These are phyloP conservation scores for Caenorhabditis briggsae DNA, from an alignment of 1,140 invertebrate species.

Conservation along the genomic window DNA sequence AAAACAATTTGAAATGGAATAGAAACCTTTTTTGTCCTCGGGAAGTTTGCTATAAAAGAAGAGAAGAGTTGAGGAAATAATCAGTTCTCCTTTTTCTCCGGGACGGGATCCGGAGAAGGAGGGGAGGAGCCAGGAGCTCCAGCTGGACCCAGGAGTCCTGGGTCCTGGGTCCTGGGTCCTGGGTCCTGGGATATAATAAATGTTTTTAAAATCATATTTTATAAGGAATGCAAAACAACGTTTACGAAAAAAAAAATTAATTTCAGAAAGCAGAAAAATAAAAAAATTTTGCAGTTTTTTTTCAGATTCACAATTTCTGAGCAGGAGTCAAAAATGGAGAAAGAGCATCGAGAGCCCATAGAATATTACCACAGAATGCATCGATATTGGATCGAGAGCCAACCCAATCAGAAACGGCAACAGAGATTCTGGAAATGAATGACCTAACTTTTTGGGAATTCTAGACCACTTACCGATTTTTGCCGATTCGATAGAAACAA, in stretches of 20 bases:
- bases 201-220: no score
- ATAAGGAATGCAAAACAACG: no score
- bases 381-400: slow-evolving; percentile 29
- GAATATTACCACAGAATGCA: slow-evolving; percentile 10
- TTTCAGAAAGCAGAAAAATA: no score
- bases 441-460: background rate
- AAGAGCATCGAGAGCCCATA: slow-evolving; percentile 26
- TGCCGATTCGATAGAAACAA: slow-evolving; percentile 66
- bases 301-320: slow-evolving; percentile 5
- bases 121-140: no score
- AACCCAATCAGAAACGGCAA: slow-evolving; percentile 13
- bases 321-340: slow-evolving; percentile 38
- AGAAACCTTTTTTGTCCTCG: no score
- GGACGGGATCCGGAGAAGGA: no score
- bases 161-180: no score
- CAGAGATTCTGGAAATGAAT: background rate
- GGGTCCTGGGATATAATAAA: no score
- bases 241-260: no score
- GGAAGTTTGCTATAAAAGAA: background rate
- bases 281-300: no score
- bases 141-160: no score
- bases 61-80: background rate
- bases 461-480: slow-evolving; percentile 17
- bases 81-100: background rate
- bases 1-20: no score